These are phyloP conservation scores for Harpalus rufipes DNA, from an alignment of 2,888 invertebrate genomes.

Conservation along the genomic window DNA sequence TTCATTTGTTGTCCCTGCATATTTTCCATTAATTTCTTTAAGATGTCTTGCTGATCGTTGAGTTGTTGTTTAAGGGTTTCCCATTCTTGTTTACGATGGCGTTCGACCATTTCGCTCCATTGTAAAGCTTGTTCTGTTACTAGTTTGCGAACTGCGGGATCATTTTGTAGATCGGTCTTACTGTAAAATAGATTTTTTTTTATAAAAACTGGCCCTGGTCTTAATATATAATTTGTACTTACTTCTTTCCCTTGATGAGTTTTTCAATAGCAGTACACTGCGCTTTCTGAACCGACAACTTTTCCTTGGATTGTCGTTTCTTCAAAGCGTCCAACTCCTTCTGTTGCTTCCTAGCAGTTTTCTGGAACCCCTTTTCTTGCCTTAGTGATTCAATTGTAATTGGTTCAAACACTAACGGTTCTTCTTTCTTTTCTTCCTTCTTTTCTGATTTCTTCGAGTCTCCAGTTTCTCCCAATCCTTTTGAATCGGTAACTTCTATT, in stretches of 20 bases:
- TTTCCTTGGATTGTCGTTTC: slow-evolving; percentile 96
- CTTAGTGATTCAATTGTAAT: slow-evolving; percentile 93
- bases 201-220: no score
- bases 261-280: slow-evolving; percentile 96
- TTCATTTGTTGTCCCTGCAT: slow-evolving; percentile 92
- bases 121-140: slow-evolving; percentile 96
- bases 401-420: slow-evolving; percentile 91
- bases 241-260: slow-evolving; percentile 96
- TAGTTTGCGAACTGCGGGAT: slow-evolving; percentile 88
- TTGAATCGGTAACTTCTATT: slow-evolving; percentile 82
- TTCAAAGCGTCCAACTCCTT: slow-evolving; percentile 95
- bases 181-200: slow-evolving; percentile 79
- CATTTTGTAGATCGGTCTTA: slow-evolving; percentile 89
- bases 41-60: slow-evolving; percentile 88
- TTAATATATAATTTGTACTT: slow-evolving; percentile 74
- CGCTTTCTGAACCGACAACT: slow-evolving; percentile 91
- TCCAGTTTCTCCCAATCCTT: slow-evolving; percentile 73
- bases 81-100: slow-evolving; percentile 91
- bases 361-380: slow-evolving; percentile 94
- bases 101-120: slow-evolving; percentile 94
- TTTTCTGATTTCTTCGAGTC: slow-evolving; percentile 80
- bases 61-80: slow-evolving; percentile 89
- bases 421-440: slow-evolving; percentile 86
- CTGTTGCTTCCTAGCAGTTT: slow-evolving; percentile 95
- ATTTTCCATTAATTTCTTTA: slow-evolving; percentile 87